phyloP scores from a whole-genome alignment of 2,888 invertebrate genomes.

The Masnerella sp. region DNA sequence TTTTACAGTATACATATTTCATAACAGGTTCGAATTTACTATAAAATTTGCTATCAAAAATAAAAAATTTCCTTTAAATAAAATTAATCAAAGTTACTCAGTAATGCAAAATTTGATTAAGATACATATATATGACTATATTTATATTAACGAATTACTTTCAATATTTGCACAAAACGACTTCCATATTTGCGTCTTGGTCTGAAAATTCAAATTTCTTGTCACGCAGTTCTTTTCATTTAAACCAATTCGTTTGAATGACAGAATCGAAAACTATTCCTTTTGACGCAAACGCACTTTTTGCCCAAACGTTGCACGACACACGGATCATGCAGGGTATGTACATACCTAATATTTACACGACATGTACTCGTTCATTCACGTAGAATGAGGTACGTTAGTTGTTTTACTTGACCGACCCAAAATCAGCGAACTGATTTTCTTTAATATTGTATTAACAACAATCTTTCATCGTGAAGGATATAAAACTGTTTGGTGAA shows the following conservation, averaged over 20 bases:
- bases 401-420: constrained; percentile 46
- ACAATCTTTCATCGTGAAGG: too few species aligned
- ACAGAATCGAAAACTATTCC: constrained; percentile 36
- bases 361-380: constrained; percentile 52
- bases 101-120: too few species aligned
- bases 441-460: background rate
- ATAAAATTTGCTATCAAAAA: too few species aligned
- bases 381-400: constrained; percentile 40
- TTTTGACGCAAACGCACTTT: constrained; percentile 64
- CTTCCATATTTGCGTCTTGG: background rate
- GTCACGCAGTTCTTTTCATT: constrained; percentile 5
- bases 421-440: constrained; percentile 17
- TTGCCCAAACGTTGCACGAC: constrained; percentile 51
- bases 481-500: too few species aligned
- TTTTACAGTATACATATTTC: too few species aligned
- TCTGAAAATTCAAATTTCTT: constrained; percentile 1
- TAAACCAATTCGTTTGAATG: constrained; percentile 10
- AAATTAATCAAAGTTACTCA: too few species aligned
- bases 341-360: constrained; percentile 61
- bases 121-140: too few species aligned
- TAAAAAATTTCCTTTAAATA: too few species aligned
- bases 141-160: too few species aligned
- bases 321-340: constrained; percentile 76
- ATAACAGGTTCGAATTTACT: too few species aligned
- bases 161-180: too few species aligned